phyloP scores from a whole-genome alignment of 1,140 invertebrate genomes.

The Pogonomyrmex barbatus region DNA sequence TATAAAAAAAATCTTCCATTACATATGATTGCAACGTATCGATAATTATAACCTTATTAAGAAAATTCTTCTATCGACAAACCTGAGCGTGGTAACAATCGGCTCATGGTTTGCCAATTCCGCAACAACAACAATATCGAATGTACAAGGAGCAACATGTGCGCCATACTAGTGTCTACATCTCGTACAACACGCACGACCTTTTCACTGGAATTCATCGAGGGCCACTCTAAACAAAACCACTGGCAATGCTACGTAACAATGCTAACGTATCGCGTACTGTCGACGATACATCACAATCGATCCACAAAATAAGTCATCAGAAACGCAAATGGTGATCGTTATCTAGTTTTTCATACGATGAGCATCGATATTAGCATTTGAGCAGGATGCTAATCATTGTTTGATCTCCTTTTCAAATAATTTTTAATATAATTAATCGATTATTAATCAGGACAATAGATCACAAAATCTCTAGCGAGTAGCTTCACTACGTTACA shows the following conservation, averaged over 20 bases:
- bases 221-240: constrained; percentile 51
- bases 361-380: background rate
- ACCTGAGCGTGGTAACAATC: constrained; percentile 1
- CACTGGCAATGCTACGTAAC: constrained; percentile 28
- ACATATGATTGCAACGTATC: constrained; percentile 10
- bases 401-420: background rate
- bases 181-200: constrained; percentile 39
- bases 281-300: constrained; percentile 31
- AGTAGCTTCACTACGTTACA: constrained; percentile 18
- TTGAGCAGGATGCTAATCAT: background rate
- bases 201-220: constrained; percentile 52
- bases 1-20: background rate
- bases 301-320: constrained; percentile 46
- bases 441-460: background rate
- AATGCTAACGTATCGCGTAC: background rate
- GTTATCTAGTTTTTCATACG: background rate
- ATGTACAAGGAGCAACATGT: constrained; percentile 19
- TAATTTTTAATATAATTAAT: background rate
- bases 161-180: background rate
- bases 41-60: background rate
- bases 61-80: constrained; percentile 22
- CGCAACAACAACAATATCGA: background rate
- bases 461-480: background rate
- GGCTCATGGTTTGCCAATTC: background rate
- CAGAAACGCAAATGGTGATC: constrained; percentile 4